A percentile compares a stretch with the other conserved stretches of the same genome.
These are phyloP conservation scores for Machaerirhynchus nigripectus DNA, from an alignment of 2,113 vertebrate species.

Conservation along the genomic window DNA sequence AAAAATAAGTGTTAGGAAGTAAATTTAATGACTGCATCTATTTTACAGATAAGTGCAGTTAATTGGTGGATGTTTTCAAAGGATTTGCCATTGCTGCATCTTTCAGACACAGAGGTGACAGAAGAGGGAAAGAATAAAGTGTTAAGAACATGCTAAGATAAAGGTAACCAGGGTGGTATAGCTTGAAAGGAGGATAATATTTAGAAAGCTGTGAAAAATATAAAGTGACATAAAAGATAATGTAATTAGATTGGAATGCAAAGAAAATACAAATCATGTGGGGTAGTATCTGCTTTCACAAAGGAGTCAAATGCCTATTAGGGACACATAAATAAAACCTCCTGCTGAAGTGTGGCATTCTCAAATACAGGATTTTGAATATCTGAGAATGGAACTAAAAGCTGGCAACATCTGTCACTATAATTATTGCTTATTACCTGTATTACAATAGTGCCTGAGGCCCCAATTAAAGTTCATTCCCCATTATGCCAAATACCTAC, in stretches of 20 bases:
- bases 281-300: background rate
- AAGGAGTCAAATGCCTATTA: background rate
- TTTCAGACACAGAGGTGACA: background rate
- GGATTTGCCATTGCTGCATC: background rate
- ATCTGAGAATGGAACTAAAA: background rate
- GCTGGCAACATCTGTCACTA: background rate
- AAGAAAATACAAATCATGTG: background rate
- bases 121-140: background rate
- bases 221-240: background rate
- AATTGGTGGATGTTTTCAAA: conserved; percentile 12
- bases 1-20: background rate
- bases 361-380: background rate
- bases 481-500: background rate
- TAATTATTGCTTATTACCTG: conserved; percentile 4
- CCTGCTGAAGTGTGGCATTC: background rate
- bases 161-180: background rate
- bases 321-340: background rate
- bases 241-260: background rate
- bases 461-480: background rate
- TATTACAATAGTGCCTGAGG: background rate
- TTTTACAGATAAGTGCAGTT: background rate
- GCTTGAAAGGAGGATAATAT: background rate
- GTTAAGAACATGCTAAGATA: background rate
- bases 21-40: background rate
- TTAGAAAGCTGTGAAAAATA: background rate